phyloP scores from a whole-genome alignment of 2,797 vertebrate species.

The Paedocypris micromegethes region DNA sequence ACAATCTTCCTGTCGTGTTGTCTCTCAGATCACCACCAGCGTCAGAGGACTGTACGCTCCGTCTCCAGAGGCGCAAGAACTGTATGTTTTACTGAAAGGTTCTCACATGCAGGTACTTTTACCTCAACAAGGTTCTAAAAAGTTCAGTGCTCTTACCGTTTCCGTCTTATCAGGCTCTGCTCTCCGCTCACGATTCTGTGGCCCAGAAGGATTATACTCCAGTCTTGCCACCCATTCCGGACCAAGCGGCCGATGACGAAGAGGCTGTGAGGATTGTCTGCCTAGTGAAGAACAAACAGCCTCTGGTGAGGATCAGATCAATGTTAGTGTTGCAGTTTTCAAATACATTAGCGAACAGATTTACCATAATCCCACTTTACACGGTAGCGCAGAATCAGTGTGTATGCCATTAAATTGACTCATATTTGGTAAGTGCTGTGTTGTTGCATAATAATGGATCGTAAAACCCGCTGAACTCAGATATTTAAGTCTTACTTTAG shows the following conservation, averaged over 20 bases:
- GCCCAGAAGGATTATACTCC: constrained; percentile 84
- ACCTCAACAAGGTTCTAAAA: too few relatives aligned
- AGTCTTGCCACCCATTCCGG: constrained; percentile 75
- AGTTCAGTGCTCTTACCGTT: constrained; percentile 1
- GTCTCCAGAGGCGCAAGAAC: constrained; percentile 73
- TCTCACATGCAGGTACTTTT: constrained; percentile 74
- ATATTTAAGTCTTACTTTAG: constrained; percentile 11
- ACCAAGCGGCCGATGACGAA: constrained; percentile 78
- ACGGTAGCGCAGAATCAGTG: constrained; percentile 4
- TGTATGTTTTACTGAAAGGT: constrained; percentile 70
- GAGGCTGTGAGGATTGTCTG: constrained; percentile 87
- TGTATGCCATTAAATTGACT: constrained; percentile 1
- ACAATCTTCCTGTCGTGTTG: background rate
- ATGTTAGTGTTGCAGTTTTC: constrained; percentile 2
- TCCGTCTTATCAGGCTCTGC: constrained; percentile 70
- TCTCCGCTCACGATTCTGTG: constrained; percentile 81
- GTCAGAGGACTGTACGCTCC: constrained; percentile 57
- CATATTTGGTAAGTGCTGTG: constrained; percentile 12
- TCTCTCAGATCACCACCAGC: constrained; percentile 64
- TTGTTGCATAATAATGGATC: constrained; percentile 7
- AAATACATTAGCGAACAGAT: constrained; percentile 5
- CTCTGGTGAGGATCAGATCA: constrained; percentile 71
- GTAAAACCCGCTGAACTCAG: background rate
- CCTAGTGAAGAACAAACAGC: constrained; percentile 90
- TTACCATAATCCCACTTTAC: constrained; percentile 13